Percentiles rank a stretch among this genome's conserved stretches.
These are phyloP conservation scores for Nudaria mundana DNA, from an alignment of 2,888 invertebrate genomes.

Conservation along the genomic window DNA sequence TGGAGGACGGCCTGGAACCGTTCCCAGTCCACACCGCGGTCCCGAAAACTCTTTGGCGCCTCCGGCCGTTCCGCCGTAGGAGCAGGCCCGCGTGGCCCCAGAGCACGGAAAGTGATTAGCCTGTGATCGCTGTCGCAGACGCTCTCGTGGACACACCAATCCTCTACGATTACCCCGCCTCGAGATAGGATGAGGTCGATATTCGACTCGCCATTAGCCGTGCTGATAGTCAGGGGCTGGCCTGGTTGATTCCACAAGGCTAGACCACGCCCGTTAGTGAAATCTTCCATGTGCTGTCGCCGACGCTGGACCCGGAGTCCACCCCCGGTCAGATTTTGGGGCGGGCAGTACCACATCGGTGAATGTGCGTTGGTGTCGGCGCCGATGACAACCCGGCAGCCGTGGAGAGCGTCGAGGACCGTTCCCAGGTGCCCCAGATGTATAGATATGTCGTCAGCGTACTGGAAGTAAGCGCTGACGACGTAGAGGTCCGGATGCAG, in stretches of 20 bases:
- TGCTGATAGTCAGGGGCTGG: background rate
- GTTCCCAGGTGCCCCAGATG: no score
- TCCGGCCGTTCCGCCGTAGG: background rate
- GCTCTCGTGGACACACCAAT: background rate
- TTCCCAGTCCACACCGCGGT: background rate
- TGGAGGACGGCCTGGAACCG: background rate
- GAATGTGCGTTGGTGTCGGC: conserved; percentile 28
- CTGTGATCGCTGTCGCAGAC: background rate
- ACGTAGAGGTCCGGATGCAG: no score
- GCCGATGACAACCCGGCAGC: no score
- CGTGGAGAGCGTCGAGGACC: no score
- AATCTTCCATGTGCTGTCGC: background rate
- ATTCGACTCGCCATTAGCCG: background rate
- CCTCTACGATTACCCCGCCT: background rate
- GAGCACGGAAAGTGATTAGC: background rate
- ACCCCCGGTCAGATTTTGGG: background rate
- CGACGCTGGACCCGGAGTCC: background rate
- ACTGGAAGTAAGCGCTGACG: no score
- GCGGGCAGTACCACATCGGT: conserved; percentile 1
- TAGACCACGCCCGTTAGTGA: background rate
- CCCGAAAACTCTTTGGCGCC: background rate
- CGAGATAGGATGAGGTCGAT: background rate
- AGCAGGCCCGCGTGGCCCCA: background rate
- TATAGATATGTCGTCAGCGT: no score
- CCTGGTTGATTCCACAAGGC: background rate